These are phyloP conservation scores for Hypocryptadius cinnamomeus DNA, from an alignment of 2,113 vertebrate genomes.

Conservation along the genomic window DNA sequence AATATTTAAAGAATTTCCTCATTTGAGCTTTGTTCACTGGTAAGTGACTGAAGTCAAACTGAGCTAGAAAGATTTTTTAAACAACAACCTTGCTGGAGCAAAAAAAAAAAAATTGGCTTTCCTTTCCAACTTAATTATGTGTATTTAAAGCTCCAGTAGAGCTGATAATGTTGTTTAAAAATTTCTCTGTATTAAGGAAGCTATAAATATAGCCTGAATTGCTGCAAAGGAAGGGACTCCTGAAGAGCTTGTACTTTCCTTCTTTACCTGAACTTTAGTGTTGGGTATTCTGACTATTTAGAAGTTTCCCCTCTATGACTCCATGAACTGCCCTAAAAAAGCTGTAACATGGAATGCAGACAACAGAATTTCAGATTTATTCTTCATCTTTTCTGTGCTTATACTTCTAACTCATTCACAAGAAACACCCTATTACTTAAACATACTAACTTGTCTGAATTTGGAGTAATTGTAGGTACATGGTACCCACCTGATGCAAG, in stretches of 20 bases:
- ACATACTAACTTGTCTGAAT: not conserved
- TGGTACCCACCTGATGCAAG: not conserved
- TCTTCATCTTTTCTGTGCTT: not conserved
- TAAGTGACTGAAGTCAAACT: not conserved
- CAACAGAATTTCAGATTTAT: not conserved
- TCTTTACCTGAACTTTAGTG: not conserved
- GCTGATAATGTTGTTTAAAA: slow-evolving; percentile 41
- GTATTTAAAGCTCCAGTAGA: slow-evolving; percentile 44
- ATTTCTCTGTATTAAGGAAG: not conserved
- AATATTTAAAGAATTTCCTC: slow-evolving; percentile 14
- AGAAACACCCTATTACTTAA: not conserved
- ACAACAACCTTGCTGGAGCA: not conserved
- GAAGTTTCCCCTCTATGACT: not conserved
- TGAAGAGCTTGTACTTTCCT: not conserved
- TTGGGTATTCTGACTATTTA: not conserved
- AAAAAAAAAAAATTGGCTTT: not conserved
- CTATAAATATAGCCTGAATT: slow-evolving; percentile 22
- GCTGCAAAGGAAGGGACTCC: not conserved
- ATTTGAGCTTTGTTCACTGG: not conserved
- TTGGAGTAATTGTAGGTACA: accelerated
- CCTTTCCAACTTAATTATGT: slow-evolving; percentile 37
- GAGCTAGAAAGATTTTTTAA: not conserved
- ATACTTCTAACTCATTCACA: not conserved
- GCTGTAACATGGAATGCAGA: not conserved
- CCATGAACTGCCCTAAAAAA: not conserved